phyloP scores from a whole-genome alignment of 2,888 invertebrate species.

The Pheosia gnoma region DNA sequence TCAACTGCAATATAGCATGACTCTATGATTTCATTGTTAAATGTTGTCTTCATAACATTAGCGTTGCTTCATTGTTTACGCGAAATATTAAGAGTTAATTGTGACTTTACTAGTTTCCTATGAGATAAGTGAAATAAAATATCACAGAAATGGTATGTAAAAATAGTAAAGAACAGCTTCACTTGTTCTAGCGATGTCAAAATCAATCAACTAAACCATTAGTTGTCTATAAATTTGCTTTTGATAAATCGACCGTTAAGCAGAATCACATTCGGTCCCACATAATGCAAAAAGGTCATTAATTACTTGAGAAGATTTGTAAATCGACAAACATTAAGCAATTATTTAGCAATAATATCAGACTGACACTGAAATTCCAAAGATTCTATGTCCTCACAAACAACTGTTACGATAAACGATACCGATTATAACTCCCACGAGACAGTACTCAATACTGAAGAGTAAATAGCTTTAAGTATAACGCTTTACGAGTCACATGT shows the following conservation, averaged over 20 bases:
- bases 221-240: no score
- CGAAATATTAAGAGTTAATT: neutral
- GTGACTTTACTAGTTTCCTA: neutral
- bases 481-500: slow-evolving; percentile 29
- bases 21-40: slow-evolving; percentile 36
- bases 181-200: no score
- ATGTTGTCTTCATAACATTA: neutral
- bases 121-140: neutral
- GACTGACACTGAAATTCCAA: neutral
- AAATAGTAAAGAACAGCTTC: no score
- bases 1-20: slow-evolving; percentile 36
- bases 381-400: slow-evolving; percentile 15
- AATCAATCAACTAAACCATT: no score
- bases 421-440: slow-evolving; percentile 16
- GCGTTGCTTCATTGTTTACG: neutral
- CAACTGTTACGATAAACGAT: slow-evolving; percentile 14
- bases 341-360: neutral
- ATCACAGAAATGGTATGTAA: no score
- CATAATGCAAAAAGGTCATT: no score
- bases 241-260: no score
- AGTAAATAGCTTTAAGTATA: slow-evolving; percentile 11
- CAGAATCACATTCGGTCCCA: no score
- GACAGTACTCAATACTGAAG: slow-evolving; percentile 6
- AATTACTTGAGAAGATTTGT: no score
- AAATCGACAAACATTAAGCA: no score